A percentile compares a stretch with the other conserved stretches of the same genome.
Conservation (phyloP, 2,797 vertebrate species). For the Tragelaphus oryx region DNA sequence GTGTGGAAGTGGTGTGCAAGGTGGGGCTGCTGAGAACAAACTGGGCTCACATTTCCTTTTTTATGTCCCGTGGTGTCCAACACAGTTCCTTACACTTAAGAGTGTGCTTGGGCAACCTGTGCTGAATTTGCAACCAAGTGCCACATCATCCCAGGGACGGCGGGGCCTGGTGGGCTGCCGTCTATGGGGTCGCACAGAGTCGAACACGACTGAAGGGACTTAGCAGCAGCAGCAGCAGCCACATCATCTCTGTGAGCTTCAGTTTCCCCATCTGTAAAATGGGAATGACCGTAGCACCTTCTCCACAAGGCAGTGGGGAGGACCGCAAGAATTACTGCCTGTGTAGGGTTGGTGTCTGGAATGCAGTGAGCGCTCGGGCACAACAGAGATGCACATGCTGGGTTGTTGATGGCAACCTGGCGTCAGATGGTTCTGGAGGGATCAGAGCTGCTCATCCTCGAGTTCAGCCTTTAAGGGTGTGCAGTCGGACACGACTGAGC, state of each 20-base stretch:
- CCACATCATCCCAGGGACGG: neutral
- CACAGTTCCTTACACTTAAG: too few species aligned
- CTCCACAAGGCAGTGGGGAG: neutral
- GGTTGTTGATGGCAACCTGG: neutral
- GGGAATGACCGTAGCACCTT: neutral
- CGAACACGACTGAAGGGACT: too few species aligned
- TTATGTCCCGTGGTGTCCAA: neutral
- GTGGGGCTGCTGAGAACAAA: neutral
- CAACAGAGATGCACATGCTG: rapidly evolving
- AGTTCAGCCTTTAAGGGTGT: neutral
- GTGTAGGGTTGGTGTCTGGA: neutral
- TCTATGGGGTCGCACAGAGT: too few species aligned
- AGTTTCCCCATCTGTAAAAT: neutral
- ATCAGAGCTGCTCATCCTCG: neutral
- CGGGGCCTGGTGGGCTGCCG: too few species aligned
- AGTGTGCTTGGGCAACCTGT: neutral
- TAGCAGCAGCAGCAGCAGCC: too few species aligned
- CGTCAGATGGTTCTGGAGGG: neutral
- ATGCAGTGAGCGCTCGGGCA: rapidly evolving
- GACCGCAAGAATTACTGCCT: neutral
- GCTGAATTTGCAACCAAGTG: neutral
- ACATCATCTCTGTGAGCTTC: neutral
- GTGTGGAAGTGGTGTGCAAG: neutral
- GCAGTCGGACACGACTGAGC: too few species aligned
- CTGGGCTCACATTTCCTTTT: neutral